phyloP scores from a whole-genome alignment of 2,888 invertebrate species.

The Hesperia comma region DNA sequence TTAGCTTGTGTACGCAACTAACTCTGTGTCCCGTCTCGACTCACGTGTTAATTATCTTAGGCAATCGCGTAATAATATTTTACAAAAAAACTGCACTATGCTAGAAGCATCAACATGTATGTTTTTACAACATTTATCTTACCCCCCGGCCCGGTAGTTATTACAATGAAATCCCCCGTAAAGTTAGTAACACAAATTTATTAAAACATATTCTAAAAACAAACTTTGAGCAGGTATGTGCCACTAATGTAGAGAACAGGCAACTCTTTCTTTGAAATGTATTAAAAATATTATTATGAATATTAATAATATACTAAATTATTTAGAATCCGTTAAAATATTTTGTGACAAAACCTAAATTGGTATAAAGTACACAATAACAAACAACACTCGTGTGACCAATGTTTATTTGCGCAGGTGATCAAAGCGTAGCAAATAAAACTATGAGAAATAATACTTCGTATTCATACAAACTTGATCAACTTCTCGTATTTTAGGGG shows the following conservation, averaged over 20 bases:
- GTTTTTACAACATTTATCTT: too few species aligned
- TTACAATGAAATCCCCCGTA: too few species aligned
- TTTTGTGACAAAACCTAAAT: background rate
- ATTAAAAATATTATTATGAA: too few species aligned
- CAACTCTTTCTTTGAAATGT: too few species aligned
- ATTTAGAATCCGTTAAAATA: background rate
- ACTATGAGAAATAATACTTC: background rate
- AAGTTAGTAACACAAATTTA: too few species aligned
- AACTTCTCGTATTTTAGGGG: background rate
- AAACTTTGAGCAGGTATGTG: too few species aligned
- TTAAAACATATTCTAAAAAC: too few species aligned
- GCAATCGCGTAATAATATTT: background rate
- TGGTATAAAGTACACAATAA: background rate
- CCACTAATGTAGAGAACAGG: too few species aligned
- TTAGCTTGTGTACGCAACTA: conserved; percentile 8
- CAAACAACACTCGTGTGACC: background rate
- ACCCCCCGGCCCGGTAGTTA: too few species aligned
- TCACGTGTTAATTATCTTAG: background rate
- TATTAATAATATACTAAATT: too few species aligned
- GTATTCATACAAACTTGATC: background rate
- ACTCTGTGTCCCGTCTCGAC: background rate
- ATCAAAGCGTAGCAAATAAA: background rate
- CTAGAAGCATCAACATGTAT: too few species aligned
- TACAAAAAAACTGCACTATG: background rate
- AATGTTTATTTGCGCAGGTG: background rate